Base-by-base conservation (phyloP, 2,113 vertebrate genomes). In the Echinops telfairi region DNA sequence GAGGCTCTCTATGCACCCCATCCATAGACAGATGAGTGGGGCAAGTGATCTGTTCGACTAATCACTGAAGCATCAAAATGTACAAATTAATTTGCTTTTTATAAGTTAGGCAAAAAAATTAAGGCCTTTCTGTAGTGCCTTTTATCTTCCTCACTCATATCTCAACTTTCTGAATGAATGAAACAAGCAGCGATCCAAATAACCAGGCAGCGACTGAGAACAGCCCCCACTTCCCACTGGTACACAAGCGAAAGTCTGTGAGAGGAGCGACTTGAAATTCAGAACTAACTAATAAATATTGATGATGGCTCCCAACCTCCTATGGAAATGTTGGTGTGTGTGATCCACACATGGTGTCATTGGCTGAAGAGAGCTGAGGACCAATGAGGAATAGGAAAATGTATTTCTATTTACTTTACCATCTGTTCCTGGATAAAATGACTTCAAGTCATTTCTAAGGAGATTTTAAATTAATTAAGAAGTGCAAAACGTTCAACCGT, bases 361-460 rank as follows among this genome's bases (percentile, higher is more conserved):
- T 40, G 31, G 66, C 38, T 38, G 53, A 53, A 36, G 87, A 91
- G 12, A 90, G 14, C 14, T 38, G 1, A n/a, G n/a, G 16, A 62
- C 19, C 20, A 79, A 17, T 9, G 16, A 36, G 15, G 22, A 83
- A 81, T 1, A 91, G 12, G 29, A 70, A 76, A 77, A 47, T 20
- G 8, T 77, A 38, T 87, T 89, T 94, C 40, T 53, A 33, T 89
- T 31, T 12, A 20, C 71, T 86, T 94, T 83, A n/a, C 68, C 57
- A 22, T 82, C 33, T 27, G 0, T 75, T 36, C 43, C 25, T 58
- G 68, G 86, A 80, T 22, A 33, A 23, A 86, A 75, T 83, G 25
- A 19, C 23, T 87, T 93, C 25, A 83, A 77, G 23, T 70, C 22
- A 78, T 88, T 90, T 84, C 36, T 38, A 33, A 62, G 14, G 17